These are phyloP conservation scores for Lobophora halterata DNA, from an alignment of 2,888 invertebrate species.

Conservation along the genomic window DNA sequence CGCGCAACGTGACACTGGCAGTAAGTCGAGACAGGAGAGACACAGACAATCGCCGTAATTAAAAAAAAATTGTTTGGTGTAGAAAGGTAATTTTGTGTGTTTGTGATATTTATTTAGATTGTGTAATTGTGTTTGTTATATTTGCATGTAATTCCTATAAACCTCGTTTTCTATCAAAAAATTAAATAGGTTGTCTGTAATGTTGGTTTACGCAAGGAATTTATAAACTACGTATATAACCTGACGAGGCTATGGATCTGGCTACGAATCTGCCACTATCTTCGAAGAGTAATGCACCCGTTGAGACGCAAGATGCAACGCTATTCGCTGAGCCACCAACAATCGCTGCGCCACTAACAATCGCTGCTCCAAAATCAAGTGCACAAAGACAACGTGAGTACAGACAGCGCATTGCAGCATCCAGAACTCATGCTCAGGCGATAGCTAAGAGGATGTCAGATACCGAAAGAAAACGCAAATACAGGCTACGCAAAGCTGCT, in stretches of 20 bases:
- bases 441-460: constrained; percentile 25
- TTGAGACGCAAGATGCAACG: not conserved
- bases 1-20: no score
- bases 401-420: constrained; percentile 21
- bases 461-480: constrained; percentile 28
- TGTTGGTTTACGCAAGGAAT: no score
- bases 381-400: constrained; percentile 27
- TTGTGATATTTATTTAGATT: no score
- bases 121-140: no score
- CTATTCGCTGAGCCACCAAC: not conserved
- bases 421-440: constrained; percentile 30
- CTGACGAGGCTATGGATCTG: constrained; percentile 19
- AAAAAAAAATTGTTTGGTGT: no score
- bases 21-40: no score
- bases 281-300: constrained; percentile 2
- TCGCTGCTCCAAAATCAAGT: constrained; percentile 7
- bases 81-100: no score
- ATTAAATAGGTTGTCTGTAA: no score
- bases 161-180: no score
- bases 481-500: constrained; percentile 32
- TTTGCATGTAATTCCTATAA: no score
- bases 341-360: constrained; percentile 1
- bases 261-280: constrained; percentile 23
- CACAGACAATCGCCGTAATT: no score
- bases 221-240: no score